These are phyloP conservation scores for Sebastes paucispinis DNA, from an alignment of 2,797 vertebrate genomes.

Conservation along the genomic window DNA sequence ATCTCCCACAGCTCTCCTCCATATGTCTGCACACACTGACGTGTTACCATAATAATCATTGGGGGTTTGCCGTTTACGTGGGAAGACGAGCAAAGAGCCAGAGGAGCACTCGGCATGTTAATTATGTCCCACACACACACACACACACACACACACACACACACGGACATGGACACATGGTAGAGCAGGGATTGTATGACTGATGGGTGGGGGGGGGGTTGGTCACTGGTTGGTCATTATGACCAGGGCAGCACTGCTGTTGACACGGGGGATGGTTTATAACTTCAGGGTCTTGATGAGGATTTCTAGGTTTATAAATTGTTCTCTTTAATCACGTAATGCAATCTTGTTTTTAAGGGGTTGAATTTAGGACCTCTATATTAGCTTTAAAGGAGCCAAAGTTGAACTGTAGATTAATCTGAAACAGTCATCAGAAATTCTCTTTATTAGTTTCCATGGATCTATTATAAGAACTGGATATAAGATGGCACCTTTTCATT, in stretches of 20 bases:
- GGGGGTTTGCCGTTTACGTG: slow-evolving; percentile 47
- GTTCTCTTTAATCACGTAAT: neutral
- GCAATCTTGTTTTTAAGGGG: neutral
- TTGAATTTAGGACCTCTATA: neutral
- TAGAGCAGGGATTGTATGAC: slow-evolving; percentile 30
- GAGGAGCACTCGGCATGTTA: slow-evolving; percentile 52
- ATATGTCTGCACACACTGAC: slow-evolving; percentile 62
- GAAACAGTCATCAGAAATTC: neutral
- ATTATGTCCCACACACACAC: slow-evolving; percentile 41
- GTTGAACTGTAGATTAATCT: neutral
- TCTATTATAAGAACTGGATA: no score
- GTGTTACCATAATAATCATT: slow-evolving; percentile 59
- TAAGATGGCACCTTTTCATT: no score
- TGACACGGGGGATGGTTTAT: slow-evolving; percentile 28
- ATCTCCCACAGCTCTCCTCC: slow-evolving; percentile 43
- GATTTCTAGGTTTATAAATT: slow-evolving; percentile 26
- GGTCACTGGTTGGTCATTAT: slow-evolving; percentile 3
- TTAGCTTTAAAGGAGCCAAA: neutral
- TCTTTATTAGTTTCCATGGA: neutral
- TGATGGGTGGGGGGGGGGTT: neutral
- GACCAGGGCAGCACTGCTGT: slow-evolving; percentile 4
- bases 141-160: neutral
- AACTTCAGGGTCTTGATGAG: slow-evolving; percentile 4
- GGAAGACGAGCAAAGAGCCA: slow-evolving; percentile 55
- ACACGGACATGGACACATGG: slow-evolving; percentile 10